These are phyloP conservation scores for Porites evermanni DNA, from an alignment of 92 coral and sea anemone species.

Conservation along the genomic window DNA sequence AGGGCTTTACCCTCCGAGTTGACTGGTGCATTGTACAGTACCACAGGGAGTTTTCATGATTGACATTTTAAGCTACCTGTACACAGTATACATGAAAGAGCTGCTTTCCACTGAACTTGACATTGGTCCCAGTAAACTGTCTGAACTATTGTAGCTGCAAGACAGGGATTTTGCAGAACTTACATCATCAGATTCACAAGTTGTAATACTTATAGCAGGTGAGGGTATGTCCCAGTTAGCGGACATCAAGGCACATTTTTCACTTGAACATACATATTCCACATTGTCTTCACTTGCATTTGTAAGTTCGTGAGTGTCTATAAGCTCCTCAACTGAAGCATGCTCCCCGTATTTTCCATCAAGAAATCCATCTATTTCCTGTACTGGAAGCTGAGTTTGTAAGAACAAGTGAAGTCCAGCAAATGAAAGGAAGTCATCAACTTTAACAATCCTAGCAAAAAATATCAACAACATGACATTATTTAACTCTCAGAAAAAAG, in stretches of 20 bases:
- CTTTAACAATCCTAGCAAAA: constrained; percentile 73
- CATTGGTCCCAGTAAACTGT: constrained; percentile 8
- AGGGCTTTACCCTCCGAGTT: no score
- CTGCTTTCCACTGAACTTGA: constrained; percentile 40
- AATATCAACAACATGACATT: background rate
- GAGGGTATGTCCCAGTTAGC: constrained; percentile 31
- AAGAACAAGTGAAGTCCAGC: constrained; percentile 95
- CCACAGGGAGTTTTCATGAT: background rate
- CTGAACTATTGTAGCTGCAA: constrained; percentile 23
- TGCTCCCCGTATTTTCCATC: constrained; percentile 82
- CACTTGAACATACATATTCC: constrained; percentile 8
- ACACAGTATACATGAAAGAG: constrained; percentile 42
- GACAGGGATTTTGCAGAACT: constrained; percentile 13
- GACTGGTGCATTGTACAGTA: no score
- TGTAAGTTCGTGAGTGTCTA: constrained; percentile 59
- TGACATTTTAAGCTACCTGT: background rate
- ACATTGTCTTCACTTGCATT: constrained; percentile 22
- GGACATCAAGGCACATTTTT: constrained; percentile 17
- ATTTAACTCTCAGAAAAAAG: background rate
- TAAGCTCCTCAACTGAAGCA: constrained; percentile 76
- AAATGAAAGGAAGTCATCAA: constrained; percentile 80
- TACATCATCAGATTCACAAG: constrained; percentile 2
- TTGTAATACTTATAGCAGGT: background rate
- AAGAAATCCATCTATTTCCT: constrained; percentile 84
- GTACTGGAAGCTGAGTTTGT: constrained; percentile 85